These are phyloP conservation scores for Acyrthosiphon pisum DNA, from an alignment of 1,140 invertebrate species.

Conservation along the genomic window DNA sequence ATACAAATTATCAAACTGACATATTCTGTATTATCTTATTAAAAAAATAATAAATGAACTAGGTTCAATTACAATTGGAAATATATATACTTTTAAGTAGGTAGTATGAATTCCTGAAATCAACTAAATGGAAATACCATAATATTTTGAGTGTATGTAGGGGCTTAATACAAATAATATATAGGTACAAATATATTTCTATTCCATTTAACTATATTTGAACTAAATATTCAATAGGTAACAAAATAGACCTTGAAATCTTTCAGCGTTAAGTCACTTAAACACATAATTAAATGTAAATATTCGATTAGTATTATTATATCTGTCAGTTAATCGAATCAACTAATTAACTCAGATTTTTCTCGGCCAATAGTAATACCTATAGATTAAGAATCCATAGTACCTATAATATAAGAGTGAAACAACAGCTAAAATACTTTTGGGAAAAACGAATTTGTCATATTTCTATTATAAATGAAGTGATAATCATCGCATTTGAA, in stretches of 20 bases:
- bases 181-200: too few species aligned
- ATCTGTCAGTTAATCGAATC: neutral
- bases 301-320: too few species aligned
- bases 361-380: too few species aligned
- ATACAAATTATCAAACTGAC: neutral
- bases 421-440: neutral
- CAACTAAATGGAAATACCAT: neutral
- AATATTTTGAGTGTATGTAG: neutral
- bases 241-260: too few species aligned
- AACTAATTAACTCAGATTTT: neutral
- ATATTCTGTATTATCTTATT: neutral
- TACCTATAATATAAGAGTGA: neutral
- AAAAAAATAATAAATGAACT: neutral
- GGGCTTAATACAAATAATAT: too few species aligned
- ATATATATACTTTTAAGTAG: neutral
- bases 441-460: neutral
- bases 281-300: too few species aligned
- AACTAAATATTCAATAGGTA: too few species aligned
- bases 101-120: neutral
- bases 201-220: too few species aligned
- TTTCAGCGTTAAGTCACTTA: too few species aligned
- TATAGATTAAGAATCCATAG: neutral
- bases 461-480: neutral
- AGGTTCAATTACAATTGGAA: too few species aligned
- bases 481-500: neutral